phyloP scores from a whole-genome alignment of 2,888 invertebrate genomes.

The Amphipyra berbera region DNA sequence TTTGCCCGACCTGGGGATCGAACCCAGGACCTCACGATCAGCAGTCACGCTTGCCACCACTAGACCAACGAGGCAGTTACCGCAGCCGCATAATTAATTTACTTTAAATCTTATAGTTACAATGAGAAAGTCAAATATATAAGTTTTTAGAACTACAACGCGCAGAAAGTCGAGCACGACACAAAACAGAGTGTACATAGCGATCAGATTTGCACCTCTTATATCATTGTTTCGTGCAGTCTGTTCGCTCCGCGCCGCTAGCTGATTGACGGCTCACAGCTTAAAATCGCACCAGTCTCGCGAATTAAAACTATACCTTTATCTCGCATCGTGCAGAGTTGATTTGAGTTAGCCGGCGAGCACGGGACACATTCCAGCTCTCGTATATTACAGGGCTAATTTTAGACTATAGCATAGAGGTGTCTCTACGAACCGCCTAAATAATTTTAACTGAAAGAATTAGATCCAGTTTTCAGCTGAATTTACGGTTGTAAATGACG shows the following conservation, averaged over 20 bases:
- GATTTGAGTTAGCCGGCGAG: conserved; percentile 43
- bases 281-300: conserved; percentile 26
- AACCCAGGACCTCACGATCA: too few relatives aligned
- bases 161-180: conserved; percentile 32
- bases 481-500: conserved; percentile 12
- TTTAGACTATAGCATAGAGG: conserved; percentile 52
- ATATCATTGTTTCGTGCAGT: conserved; percentile 53
- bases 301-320: conserved; percentile 40
- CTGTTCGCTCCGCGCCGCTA: conserved; percentile 47
- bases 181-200: conserved; percentile 30
- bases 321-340: conserved; percentile 39
- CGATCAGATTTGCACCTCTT: conserved; percentile 39
- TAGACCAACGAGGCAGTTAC: too few relatives aligned
- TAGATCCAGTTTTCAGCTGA: conserved; percentile 19
- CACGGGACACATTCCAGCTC: conserved; percentile 62
- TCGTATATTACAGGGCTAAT: conserved; percentile 55
- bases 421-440: conserved; percentile 49
- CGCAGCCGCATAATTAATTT: conserved; percentile 10
- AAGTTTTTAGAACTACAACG: conserved; percentile 1
- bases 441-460: conserved; percentile 46
- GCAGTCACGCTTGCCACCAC: too few relatives aligned
- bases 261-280: conserved; percentile 46
- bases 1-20: too few relatives aligned
- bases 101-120: neutral
- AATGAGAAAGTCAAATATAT: conserved; percentile 16